Conservation (phyloP, 2,113 vertebrate species). For the Procavia capensis region DNA sequence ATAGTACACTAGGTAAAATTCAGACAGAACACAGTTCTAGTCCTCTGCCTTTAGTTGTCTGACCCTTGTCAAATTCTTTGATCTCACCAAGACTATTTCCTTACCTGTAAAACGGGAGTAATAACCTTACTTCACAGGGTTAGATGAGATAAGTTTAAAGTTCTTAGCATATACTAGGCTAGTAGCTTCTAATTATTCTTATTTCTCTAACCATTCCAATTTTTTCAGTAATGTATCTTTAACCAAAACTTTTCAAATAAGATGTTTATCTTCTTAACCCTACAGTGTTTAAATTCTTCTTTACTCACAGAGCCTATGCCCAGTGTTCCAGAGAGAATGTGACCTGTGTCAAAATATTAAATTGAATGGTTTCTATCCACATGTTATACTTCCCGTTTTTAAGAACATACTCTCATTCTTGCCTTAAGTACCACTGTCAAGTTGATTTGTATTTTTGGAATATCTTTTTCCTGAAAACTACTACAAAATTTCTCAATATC, state of each 20-base stretch:
- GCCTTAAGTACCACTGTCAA: background rate
- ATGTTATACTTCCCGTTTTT: background rate
- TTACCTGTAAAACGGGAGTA: background rate
- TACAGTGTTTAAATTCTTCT: background rate
- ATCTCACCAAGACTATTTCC: conserved; percentile 22
- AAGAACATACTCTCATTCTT: conserved; percentile 1
- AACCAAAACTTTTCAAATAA: conserved; percentile 51
- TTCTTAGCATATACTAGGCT: conserved; percentile 20
- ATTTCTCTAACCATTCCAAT: conserved; percentile 41
- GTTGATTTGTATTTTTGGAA: background rate
- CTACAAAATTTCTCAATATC: conserved; percentile 41
- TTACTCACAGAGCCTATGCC: background rate
- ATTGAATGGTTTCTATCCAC: background rate
- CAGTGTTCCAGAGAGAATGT: background rate
- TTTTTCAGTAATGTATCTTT: conserved; percentile 32
- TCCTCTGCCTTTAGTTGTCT: background rate
- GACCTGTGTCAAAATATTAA: conserved; percentile 4
- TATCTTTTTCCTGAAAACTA: background rate
- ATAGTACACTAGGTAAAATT: background rate
- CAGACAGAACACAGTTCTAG: conserved; percentile 29
- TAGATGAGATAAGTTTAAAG: conserved; percentile 26
- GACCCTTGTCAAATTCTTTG: background rate
- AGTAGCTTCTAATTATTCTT: conserved; percentile 14
- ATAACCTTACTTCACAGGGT: background rate
- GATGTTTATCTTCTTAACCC: background rate